phyloP scores from a whole-genome alignment of 2,113 vertebrate species.

The Prinia subflava region DNA sequence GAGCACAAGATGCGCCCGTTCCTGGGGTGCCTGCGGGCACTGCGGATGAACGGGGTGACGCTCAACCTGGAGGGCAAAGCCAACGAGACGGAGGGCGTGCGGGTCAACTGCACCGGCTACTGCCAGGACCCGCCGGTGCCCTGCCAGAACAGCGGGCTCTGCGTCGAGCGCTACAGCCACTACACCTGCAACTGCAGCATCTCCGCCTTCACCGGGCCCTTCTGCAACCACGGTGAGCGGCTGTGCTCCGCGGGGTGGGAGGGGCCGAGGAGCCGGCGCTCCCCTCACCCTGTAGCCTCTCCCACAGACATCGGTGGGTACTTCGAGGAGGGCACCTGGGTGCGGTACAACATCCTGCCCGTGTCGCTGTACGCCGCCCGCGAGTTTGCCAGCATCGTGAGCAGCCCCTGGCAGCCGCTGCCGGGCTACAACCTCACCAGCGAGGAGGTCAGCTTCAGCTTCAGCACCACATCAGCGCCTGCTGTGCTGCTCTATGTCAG shows the following conservation, averaged over 20 bases:
- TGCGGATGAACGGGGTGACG: conserved; percentile 91
- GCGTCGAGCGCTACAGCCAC: conserved; percentile 90
- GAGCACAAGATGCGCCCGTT: conserved; percentile 88
- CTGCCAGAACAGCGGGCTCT: conserved; percentile 90
- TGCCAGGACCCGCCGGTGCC: conserved; percentile 86
- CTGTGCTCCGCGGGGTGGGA: fast-evolving
- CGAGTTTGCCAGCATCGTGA: conserved; percentile 86
- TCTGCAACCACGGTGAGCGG: conserved; percentile 88
- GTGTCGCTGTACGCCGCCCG: conserved; percentile 81
- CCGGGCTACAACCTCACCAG: conserved; percentile 91
- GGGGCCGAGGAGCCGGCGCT: not conserved
- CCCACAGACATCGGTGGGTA: conserved; percentile 87
- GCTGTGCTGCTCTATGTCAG: conserved; percentile 94
- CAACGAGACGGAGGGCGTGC: conserved; percentile 85
- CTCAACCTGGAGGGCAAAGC: conserved; percentile 92
- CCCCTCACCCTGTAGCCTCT: fast-evolving
- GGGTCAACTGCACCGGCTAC: conserved; percentile 89
- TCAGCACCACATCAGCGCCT: conserved; percentile 85
- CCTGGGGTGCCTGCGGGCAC: conserved; percentile 89
- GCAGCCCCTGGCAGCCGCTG: conserved; percentile 82
- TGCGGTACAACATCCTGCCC: conserved; percentile 89
- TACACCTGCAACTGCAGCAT: conserved; percentile 94
- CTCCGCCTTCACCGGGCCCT: conserved; percentile 91
- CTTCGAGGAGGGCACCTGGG: conserved; percentile 90
- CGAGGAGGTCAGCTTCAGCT: conserved; percentile 95